Evolutionary conservation across 2,888 invertebrate species (phyloP).

Genomic region (Micoletzkya japonica): DNA sequence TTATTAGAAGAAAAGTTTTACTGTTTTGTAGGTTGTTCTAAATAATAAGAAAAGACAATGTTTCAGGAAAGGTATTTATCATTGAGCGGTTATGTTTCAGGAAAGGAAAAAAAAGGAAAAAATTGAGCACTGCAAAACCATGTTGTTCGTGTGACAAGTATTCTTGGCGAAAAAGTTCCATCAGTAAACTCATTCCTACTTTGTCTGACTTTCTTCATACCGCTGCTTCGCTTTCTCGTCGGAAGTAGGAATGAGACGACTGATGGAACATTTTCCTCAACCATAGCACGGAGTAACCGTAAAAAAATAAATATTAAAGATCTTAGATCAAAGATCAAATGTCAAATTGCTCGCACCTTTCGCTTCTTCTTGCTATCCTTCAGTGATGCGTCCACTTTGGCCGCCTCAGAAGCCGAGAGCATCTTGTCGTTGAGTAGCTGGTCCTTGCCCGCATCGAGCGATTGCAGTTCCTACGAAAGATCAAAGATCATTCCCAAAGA

Average conservation of each 20-base stretch:
- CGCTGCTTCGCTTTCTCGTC: no score
- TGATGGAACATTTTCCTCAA: no score
- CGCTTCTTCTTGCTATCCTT: slow-evolving; percentile 14
- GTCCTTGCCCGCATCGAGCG: slow-evolving; percentile 20
- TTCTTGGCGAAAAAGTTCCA: no score
- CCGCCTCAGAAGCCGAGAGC: slow-evolving; percentile 3
- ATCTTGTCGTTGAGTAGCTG: slow-evolving; percentile 21
- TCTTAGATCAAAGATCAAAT: background rate
- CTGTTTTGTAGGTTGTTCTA: background rate
- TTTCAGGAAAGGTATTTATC: background rate
- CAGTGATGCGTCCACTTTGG: slow-evolving; percentile 7
- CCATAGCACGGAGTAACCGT: background rate
- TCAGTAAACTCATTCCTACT: no score
- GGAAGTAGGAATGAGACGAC: no score
- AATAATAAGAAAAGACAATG: background rate
- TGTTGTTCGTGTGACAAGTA: no score
- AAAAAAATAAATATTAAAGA: background rate
- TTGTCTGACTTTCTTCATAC: no score
- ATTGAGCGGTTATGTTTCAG: no score
- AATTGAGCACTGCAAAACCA: no score
- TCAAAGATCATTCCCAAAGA: background rate
- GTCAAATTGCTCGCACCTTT: background rate
- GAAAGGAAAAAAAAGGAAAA: no score
- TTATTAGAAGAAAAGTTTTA: background rate
- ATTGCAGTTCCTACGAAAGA: slow-evolving; percentile 10